Conservation (phyloP, 2,888 invertebrate genomes). For the Coremacera marginata region DNA sequence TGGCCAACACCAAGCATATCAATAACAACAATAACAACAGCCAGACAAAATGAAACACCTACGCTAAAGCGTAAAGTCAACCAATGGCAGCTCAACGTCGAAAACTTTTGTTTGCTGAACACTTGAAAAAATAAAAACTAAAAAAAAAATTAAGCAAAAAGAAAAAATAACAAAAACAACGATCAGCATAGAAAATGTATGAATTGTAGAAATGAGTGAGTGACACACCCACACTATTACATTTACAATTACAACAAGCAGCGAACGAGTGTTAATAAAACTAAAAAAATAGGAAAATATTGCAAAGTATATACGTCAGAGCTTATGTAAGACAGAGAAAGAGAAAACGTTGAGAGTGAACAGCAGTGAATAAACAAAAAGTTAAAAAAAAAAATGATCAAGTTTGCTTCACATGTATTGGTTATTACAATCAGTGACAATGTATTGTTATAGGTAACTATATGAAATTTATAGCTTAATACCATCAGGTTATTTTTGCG, state of each 20-base stretch:
- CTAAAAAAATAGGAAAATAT: neutral
- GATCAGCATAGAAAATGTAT: neutral
- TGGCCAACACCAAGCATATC: neutral
- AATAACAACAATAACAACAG: neutral
- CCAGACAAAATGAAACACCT: conserved; percentile 22
- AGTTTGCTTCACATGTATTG: too few relatives aligned
- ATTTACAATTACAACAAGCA: conserved; percentile 48
- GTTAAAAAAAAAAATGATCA: neutral
- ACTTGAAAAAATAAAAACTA: conserved; percentile 35
- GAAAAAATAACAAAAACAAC: neutral
- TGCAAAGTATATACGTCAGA: neutral
- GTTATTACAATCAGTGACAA: too few relatives aligned
- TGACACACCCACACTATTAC: conserved; percentile 43
- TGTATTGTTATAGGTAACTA: too few relatives aligned
- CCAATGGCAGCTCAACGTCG: conserved; percentile 37
- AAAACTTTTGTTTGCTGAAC: conserved; percentile 49
- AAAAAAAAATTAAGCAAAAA: neutral
- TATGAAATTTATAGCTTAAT: too few relatives aligned
- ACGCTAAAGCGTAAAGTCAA: conserved; percentile 17
- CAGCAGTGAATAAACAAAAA: neutral
- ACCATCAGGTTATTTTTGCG: too few relatives aligned
- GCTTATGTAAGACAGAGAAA: neutral
- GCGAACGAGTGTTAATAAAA: neutral
- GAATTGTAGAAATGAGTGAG: conserved; percentile 1
- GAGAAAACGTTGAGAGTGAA: neutral